Base-by-base conservation (phyloP, 2,113 vertebrate genomes). In the Cnemophilus loriae region DNA sequence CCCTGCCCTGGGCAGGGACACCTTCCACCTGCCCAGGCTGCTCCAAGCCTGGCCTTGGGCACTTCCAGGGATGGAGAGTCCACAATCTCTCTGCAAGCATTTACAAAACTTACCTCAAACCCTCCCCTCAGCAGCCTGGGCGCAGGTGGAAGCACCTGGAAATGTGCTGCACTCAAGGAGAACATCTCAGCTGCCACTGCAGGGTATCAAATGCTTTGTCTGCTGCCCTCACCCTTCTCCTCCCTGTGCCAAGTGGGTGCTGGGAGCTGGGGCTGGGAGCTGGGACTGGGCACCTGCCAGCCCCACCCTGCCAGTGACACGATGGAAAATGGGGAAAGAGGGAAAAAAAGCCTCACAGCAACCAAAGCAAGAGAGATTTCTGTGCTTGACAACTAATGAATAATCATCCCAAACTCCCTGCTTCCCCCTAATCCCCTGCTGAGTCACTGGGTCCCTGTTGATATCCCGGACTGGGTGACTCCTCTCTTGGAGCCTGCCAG, bases 151-250 rank as follows among this genome's bases (percentile, higher is more conserved):
- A 49, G 65, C 37, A 21, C 39, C 76, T 76, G 22, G 1, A 13
- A 10, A 33, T 61, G 14, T 30, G 53, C 0, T 47, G 61, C 61
- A 12, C 9, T 3, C 2, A 0, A 32, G 39, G 22, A 55, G 85
- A 32, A 16, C 63, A 27, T 4, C 87, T 33, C 53, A 23, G 89
- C 32, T 32, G 27, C 42, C 78, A 7, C 50, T 7, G 32, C 52
- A 50, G 65, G 4, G 0, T 7, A 15, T 15, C 37, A 13, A 8
- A 1, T 0, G 15, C 74, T 61, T 24, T 10, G 1, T 9, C 60
- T 3, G 8, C 56, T 49, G 22, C 39, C 83, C 59, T 30, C 10
- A 2, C 13, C 37, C 67, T 32, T 16, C 52, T 39, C 8, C n/a
- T 41, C 21, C 47, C 13, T 1, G 2, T 32, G 64, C 67, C 47